Evolutionary conservation across 2,888 invertebrate genomes (phyloP).

Genomic region (Mythimna impura): DNA sequence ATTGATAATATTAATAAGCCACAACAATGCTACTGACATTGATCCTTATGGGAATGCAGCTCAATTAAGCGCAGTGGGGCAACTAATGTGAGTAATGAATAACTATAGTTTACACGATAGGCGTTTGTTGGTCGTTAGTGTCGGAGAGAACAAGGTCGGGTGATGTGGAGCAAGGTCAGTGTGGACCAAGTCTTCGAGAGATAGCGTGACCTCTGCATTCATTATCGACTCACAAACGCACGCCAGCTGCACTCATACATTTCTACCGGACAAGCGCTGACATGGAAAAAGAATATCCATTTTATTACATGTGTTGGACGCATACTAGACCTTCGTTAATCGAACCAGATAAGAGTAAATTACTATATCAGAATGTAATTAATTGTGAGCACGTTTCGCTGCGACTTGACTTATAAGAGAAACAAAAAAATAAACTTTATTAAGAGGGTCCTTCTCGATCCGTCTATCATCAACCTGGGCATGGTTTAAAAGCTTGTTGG

Average conservation of each 20-base stretch:
- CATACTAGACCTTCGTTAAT: constrained; percentile 38
- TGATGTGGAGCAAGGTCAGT: constrained; percentile 87
- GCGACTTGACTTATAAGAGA: constrained; percentile 1
- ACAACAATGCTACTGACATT: constrained; percentile 68
- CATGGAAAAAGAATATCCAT: constrained; percentile 31
- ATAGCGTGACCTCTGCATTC: constrained; percentile 86
- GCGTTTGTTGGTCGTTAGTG: constrained; percentile 77
- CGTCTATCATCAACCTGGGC: not conserved
- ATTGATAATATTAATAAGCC: constrained; percentile 53
- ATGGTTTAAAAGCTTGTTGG: no score
- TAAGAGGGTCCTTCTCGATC: no score
- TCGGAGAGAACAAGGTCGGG: constrained; percentile 83
- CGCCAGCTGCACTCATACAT: constrained; percentile 60
- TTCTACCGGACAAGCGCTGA: constrained; percentile 41
- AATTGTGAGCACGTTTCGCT: constrained; percentile 40
- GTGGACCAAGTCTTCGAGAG: constrained; percentile 82
- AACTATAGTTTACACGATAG: constrained; percentile 76
- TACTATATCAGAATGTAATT: constrained; percentile 35
- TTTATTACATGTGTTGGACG: constrained; percentile 8
- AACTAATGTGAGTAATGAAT: constrained; percentile 79
- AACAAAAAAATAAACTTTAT: constrained; percentile 14
- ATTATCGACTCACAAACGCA: constrained; percentile 78
- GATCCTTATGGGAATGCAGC: constrained; percentile 77
- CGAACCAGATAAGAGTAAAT: constrained; percentile 32
- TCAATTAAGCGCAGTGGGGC: constrained; percentile 81